Evolutionary conservation across 1,140 invertebrate genomes (phyloP).

Genomic region (Brachionus rotundiformis): DNA sequence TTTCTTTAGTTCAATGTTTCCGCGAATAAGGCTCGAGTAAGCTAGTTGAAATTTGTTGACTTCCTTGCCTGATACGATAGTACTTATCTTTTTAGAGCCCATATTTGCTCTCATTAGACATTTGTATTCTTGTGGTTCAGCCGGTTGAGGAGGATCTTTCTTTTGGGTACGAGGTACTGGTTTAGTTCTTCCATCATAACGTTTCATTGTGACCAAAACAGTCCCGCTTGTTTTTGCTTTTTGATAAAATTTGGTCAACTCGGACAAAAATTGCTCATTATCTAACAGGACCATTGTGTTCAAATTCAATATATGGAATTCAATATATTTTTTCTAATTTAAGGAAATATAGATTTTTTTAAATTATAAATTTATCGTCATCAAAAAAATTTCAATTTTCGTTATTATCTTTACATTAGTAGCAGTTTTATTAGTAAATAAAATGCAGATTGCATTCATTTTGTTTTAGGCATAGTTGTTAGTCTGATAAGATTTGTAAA

Average conservation of each 20-base stretch:
- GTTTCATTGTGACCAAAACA: conserved; percentile 64
- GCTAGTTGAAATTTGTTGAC: conserved; percentile 81
- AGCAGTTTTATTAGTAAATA: not conserved
- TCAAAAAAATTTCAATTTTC: not conserved
- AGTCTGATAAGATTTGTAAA: not conserved
- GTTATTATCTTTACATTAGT: not conserved
- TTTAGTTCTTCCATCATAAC: conserved; percentile 73
- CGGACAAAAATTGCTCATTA: conserved; percentile 62
- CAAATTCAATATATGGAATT: not conserved
- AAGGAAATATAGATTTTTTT: not conserved
- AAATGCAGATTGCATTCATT: conserved; percentile 4
- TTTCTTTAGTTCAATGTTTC: conserved; percentile 82
- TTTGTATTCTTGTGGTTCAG: conserved; percentile 71
- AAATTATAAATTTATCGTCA: conserved; percentile 36
- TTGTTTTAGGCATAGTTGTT: not conserved
- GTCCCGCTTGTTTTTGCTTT: conserved; percentile 62
- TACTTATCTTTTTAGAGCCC: conserved; percentile 76
- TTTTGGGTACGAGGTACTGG: conserved; percentile 66
- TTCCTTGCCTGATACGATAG: conserved; percentile 74
- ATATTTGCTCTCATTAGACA: conserved; percentile 74
- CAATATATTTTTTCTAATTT: not conserved
- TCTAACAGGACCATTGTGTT: conserved; percentile 43
- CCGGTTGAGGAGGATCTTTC: conserved; percentile 64
- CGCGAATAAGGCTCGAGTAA: conserved; percentile 78
- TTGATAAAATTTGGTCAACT: conserved; percentile 65